Conservation (phyloP, 2,888 invertebrate species). For the Ernsta delagoae region DNA sequence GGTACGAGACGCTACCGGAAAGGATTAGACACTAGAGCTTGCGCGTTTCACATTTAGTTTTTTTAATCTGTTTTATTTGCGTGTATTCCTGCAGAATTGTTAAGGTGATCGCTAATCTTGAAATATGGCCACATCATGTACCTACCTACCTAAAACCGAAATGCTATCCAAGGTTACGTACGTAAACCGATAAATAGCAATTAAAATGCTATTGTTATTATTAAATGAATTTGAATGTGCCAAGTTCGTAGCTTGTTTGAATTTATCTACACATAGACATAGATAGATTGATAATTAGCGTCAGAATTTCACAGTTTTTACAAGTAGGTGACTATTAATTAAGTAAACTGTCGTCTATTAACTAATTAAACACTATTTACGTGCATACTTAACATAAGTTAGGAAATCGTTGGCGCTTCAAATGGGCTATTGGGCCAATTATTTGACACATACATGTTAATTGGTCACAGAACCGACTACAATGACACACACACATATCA, state of each 20-base stretch:
- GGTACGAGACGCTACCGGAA: slow-evolving; percentile 51
- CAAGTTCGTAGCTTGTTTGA: too few species aligned
- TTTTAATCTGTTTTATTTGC: too few species aligned
- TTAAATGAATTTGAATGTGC: too few species aligned
- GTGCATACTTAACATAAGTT: slow-evolving; percentile 1
- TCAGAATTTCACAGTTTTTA: slow-evolving; percentile 1
- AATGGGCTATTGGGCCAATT: slow-evolving; percentile 51
- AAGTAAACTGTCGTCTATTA: background rate
- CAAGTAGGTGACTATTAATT: background rate
- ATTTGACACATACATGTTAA: slow-evolving; percentile 54
- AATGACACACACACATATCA: slow-evolving; percentile 36
- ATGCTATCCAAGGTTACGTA: too few species aligned
- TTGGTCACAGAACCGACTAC: slow-evolving; percentile 43
- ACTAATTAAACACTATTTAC: slow-evolving; percentile 1
- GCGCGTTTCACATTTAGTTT: too few species aligned
- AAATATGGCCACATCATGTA: too few species aligned
- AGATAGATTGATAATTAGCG: background rate
- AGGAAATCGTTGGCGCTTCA: slow-evolving; percentile 37
- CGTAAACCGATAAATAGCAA: too few species aligned
- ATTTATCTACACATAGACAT: background rate
- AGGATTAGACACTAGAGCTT: too few species aligned
- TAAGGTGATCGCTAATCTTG: too few species aligned
- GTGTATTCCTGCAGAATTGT: too few species aligned
- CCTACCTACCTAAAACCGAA: too few species aligned
- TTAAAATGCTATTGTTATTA: too few species aligned